A percentile compares a stretch with the other conserved stretches of the same genome.
These are phyloP conservation scores for Periplaneta americana DNA, from an alignment of 1,140 invertebrate species.

Conservation along the genomic window DNA sequence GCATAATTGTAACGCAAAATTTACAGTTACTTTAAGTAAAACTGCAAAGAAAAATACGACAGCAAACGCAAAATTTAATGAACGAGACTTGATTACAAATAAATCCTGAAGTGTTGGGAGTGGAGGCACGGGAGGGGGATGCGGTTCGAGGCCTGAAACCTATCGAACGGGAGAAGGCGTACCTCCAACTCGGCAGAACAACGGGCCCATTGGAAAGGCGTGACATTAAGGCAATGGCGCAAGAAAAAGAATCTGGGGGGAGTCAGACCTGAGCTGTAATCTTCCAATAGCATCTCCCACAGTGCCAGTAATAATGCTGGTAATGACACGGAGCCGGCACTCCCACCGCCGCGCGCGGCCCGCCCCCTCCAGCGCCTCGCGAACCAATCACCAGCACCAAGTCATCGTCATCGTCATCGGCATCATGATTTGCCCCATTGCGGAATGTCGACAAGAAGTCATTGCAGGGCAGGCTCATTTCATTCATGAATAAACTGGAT, in stretches of 20 bases:
- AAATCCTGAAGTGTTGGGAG: no score
- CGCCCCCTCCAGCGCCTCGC: background rate
- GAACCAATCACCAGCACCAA: background rate
- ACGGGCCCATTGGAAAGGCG: background rate
- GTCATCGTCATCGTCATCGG: background rate
- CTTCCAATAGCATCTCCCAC: background rate
- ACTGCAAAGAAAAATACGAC: no score
- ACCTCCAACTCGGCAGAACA: background rate
- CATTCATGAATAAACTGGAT: no score
- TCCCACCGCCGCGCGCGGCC: background rate
- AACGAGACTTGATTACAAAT: no score
- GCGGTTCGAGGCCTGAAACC: background rate
- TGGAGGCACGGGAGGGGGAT: no score
- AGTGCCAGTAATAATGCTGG: background rate
- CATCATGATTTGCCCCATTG: no score
- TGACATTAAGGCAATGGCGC: background rate
- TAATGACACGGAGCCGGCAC: no score
- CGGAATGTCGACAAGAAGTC: no score
- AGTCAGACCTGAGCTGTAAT: background rate
- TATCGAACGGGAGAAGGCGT: background rate
- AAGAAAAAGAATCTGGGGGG: background rate
- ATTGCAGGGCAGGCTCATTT: no score
- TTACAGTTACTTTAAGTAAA: no score
- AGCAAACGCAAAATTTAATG: no score
- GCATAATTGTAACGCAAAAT: background rate